Percentiles rank a stretch among this genome's conserved stretches.
Conservation (phyloP, 2,888 invertebrate species). For the Eledona agricola region DNA sequence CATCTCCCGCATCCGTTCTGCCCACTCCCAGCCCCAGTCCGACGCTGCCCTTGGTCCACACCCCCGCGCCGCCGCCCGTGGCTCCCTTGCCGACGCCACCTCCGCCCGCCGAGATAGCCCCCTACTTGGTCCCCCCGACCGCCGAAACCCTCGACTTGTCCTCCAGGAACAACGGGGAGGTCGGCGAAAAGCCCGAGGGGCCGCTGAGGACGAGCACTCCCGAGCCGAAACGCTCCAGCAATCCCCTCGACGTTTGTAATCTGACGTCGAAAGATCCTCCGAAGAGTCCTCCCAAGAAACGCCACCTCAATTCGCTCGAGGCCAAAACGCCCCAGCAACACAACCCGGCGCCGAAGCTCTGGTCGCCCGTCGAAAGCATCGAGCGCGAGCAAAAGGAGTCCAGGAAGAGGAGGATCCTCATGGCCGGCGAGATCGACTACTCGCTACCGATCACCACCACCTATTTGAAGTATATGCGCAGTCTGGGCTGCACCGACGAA, state of each 20-base stretch:
- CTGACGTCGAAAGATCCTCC: slow-evolving; percentile 71
- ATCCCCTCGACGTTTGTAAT: slow-evolving; percentile 72
- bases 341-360: slow-evolving; percentile 67
- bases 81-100: slow-evolving; percentile 38
- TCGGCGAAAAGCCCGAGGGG: slow-evolving; percentile 44
- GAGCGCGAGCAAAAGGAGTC: slow-evolving; percentile 55
- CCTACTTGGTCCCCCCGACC: slow-evolving; percentile 37
- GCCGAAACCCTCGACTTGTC: slow-evolving; percentile 38
- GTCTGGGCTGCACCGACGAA: slow-evolving; percentile 71
- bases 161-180: slow-evolving; percentile 26
- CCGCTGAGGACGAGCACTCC: slow-evolving; percentile 46
- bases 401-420: slow-evolving; percentile 53
- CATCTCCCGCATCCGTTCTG: slow-evolving; percentile 67
- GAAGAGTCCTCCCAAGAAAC: slow-evolving; percentile 64
- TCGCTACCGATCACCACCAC: slow-evolving; percentile 90
- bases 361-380: slow-evolving; percentile 66
- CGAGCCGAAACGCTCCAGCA: slow-evolving; percentile 64
- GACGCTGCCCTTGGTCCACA: slow-evolving; percentile 53
- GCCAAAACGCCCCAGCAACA: slow-evolving; percentile 57
- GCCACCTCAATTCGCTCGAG: slow-evolving; percentile 60
- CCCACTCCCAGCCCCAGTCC: slow-evolving; percentile 59
- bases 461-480: slow-evolving; percentile 85
- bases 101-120: slow-evolving; percentile 39
- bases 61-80: slow-evolving; percentile 43
- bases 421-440: slow-evolving; percentile 74